A percentile compares a stretch with the other conserved stretches of the same genome.
Evolutionary conservation across 2,797 vertebrate genomes (phyloP).

Genomic region (Dromococcyx pavoninus): DNA sequence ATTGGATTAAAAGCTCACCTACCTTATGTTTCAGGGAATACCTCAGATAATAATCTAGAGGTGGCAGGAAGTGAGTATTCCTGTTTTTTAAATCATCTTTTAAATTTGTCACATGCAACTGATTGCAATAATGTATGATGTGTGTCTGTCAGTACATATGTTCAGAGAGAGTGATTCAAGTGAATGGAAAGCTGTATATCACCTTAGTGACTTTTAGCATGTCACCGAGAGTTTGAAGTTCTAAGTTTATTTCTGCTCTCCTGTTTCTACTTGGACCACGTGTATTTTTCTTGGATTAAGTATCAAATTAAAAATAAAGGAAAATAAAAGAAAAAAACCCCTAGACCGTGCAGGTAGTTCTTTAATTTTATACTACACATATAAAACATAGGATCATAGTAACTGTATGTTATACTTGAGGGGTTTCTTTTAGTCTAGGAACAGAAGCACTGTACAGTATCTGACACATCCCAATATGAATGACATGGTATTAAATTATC

Average conservation of each 20-base stretch:
- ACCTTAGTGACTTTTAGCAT: background rate
- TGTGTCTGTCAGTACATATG: background rate
- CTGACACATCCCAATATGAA: background rate
- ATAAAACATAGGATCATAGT: background rate
- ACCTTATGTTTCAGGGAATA: background rate
- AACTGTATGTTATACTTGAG: background rate
- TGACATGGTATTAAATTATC: conserved; percentile 33
- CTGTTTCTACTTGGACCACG: background rate
- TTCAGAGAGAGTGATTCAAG: background rate
- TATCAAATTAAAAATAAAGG: background rate
- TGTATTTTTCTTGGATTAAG: background rate
- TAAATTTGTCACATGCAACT: background rate
- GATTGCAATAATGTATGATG: background rate
- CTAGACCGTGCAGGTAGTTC: background rate
- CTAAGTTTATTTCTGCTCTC: background rate
- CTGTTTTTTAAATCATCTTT: background rate
- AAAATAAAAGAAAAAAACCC: accelerated
- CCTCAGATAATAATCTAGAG: background rate
- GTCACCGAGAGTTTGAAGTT: background rate
- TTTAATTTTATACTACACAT: background rate
- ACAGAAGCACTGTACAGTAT: background rate
- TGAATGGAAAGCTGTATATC: background rate
- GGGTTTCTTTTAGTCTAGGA: background rate
- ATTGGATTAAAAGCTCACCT: background rate
- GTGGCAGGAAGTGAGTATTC: background rate